Base-by-base conservation (phyloP, 2,888 invertebrate genomes). In the Sabatieria punctata region DNA sequence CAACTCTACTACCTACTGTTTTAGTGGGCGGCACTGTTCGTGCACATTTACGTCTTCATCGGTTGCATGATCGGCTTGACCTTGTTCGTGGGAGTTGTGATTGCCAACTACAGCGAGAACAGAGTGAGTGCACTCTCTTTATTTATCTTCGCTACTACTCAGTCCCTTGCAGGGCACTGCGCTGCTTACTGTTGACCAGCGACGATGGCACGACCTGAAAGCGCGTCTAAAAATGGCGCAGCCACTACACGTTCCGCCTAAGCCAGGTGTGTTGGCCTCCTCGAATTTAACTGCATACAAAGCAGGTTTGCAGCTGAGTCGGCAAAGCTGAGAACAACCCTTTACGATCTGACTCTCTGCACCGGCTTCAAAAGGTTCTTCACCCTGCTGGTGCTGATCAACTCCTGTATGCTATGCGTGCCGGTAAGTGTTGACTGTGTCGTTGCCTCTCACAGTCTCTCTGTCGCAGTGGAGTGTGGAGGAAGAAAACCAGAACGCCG, bases 31-130 rank as follows among this genome's bases (percentile, higher is more conserved):
- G 91, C 93, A 0, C 80, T 97, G 54, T 99, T 95, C 69, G 95
- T 99, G 54, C 97, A 99, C 67, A 83, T 99, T 49, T 99, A 95
- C 67, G 97, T 99, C 57, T 99, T 99, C 68, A 76, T 97, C 68
- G 97, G 97, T 30, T 97, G 95, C 67, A 95, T 99, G 95, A 99
- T 99, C 67, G 97, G 97, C 2, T 71, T 99, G 47, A 99, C 97
- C 0, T 69, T 99, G 50, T 99, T 99, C 69, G 97, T 99, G 24
- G 97, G 97, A 61, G 97, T 99, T 1, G 97, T 99, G 24, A 97
- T 99, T 68, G 97, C 97, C 1, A 99, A 99, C 71, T 99, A 99
- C 71, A 93, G 93, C 0, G 95, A 99, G 70, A 99, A 97, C 68
- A 91, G 95, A 64, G 73, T 73, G 54, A 54, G 48, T 41, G 23